Evolutionary conservation across 2,888 invertebrate genomes (phyloP).

Genomic region (Nephrotoma appendiculata): DNA sequence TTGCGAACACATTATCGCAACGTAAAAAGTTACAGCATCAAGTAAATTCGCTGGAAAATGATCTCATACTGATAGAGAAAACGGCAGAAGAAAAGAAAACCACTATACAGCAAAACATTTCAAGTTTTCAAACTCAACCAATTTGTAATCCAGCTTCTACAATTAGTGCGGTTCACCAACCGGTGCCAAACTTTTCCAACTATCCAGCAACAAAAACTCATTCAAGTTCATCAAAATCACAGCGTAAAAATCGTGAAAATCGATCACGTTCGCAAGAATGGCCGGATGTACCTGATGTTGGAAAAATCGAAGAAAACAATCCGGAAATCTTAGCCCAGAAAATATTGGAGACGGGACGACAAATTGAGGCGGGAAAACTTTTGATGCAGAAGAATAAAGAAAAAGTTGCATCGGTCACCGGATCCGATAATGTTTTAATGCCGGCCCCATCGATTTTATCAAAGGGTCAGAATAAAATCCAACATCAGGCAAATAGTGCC

Average conservation of each 20-base stretch:
- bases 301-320: conserved; percentile 83
- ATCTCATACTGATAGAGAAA: conserved; percentile 60
- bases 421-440: conserved; percentile 27
- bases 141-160: background rate
- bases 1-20: conserved; percentile 68
- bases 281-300: conserved; percentile 81
- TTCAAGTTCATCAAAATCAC: conserved; percentile 25
- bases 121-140: background rate
- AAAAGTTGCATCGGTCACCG: conserved; percentile 21
- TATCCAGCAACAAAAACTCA: conserved; percentile 19
- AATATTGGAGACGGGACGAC: conserved; percentile 76
- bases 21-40: conserved; percentile 73
- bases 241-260: conserved; percentile 53
- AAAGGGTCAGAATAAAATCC: conserved; percentile 3
- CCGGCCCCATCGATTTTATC: conserved; percentile 23
- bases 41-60: conserved; percentile 57
- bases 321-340: conserved; percentile 81
- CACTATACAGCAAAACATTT: conserved; percentile 17
- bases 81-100: conserved; percentile 47
- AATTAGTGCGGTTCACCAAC: background rate
- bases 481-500: conserved; percentile 15
- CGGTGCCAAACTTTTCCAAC: background rate
- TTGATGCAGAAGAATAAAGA: conserved; percentile 32
- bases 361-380: conserved; percentile 72
- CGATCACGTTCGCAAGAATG: conserved; percentile 76